These are phyloP conservation scores for Acleris cristana DNA, from an alignment of 2,888 invertebrate species.

Conservation along the genomic window DNA sequence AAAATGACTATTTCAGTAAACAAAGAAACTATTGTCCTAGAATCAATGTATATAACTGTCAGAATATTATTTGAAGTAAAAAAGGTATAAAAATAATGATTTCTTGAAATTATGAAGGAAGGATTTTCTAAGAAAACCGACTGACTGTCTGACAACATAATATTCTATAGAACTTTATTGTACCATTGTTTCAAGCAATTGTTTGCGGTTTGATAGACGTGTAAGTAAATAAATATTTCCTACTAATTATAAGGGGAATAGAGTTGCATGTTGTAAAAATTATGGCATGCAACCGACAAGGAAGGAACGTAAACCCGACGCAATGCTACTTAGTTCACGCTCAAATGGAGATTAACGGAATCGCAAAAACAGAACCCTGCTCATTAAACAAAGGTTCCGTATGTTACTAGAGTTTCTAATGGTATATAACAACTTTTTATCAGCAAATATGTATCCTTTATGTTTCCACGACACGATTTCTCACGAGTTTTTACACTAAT, in stretches of 20 bases:
- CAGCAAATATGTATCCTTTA: slow-evolving; percentile 18
- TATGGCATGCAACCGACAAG: slow-evolving; percentile 43
- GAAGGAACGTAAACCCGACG: slow-evolving; percentile 45
- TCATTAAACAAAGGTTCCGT: slow-evolving; percentile 26
- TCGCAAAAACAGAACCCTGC: slow-evolving; percentile 26
- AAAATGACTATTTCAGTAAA: too few relatives aligned
- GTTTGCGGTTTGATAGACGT: neutral
- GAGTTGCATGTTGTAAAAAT: slow-evolving; percentile 37
- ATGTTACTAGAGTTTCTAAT: slow-evolving; percentile 15
- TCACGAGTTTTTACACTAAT: slow-evolving; percentile 21
- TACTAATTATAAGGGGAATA: slow-evolving; percentile 12
- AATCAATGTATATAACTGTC: too few relatives aligned
- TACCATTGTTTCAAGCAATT: neutral
- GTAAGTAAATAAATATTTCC: neutral
- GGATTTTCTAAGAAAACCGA: too few relatives aligned
- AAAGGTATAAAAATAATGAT: too few relatives aligned
- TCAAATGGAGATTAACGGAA: slow-evolving; percentile 45
- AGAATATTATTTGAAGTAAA: too few relatives aligned
- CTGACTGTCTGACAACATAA: too few relatives aligned
- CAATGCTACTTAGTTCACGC: slow-evolving; percentile 44
- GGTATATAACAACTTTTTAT: slow-evolving; percentile 9
- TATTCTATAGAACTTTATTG: too few relatives aligned
- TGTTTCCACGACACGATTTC: slow-evolving; percentile 16
- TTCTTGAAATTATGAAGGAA: too few relatives aligned
- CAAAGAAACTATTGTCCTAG: too few relatives aligned